Evolutionary conservation across 1,140 invertebrate species (phyloP).

Genomic region (Caerostris extrusa): DNA sequence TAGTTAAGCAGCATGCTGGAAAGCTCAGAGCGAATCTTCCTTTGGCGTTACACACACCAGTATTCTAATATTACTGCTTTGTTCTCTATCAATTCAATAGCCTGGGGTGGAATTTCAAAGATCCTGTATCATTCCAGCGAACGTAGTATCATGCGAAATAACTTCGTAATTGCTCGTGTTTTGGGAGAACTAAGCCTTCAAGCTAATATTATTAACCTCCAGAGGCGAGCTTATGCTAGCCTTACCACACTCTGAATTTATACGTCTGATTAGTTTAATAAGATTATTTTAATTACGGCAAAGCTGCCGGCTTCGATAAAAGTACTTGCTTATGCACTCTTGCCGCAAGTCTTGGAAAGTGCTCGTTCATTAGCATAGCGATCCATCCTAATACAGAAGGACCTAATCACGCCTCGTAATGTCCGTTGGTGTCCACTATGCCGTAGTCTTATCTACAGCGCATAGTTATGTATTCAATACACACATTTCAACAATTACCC

Average conservation of each 20-base stretch:
- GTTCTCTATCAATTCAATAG: slow-evolving; percentile 57
- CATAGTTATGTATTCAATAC: slow-evolving; percentile 73
- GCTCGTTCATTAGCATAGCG: slow-evolving; percentile 72
- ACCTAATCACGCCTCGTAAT: slow-evolving; percentile 71
- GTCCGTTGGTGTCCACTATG: slow-evolving; percentile 67
- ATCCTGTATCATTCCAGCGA: slow-evolving; percentile 34
- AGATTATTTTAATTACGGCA: slow-evolving; percentile 75
- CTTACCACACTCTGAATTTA: slow-evolving; percentile 74
- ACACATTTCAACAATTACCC: slow-evolving; percentile 70
- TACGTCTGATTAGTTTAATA: slow-evolving; percentile 76
- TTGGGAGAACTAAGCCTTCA: slow-evolving; percentile 22
- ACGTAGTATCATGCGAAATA: slow-evolving; percentile 38
- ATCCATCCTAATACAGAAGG: slow-evolving; percentile 60
- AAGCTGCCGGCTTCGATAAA: slow-evolving; percentile 73
- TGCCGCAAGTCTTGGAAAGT: slow-evolving; percentile 54
- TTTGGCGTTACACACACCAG: background rate
- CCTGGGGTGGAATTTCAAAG: slow-evolving; percentile 44
- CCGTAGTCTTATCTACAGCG: slow-evolving; percentile 58
- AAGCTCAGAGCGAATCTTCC: background rate
- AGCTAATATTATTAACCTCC: slow-evolving; percentile 74
- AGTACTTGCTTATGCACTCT: slow-evolving; percentile 57
- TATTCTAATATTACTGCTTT: slow-evolving; percentile 25
- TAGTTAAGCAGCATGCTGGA: too few species aligned
- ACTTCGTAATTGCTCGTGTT: slow-evolving; percentile 65
- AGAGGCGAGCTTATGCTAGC: slow-evolving; percentile 59